Evolutionary conservation across 2,113 vertebrate species (phyloP), one percentile per base, ranked within the genome.

Genomic region (Lepus timidus): DNA sequence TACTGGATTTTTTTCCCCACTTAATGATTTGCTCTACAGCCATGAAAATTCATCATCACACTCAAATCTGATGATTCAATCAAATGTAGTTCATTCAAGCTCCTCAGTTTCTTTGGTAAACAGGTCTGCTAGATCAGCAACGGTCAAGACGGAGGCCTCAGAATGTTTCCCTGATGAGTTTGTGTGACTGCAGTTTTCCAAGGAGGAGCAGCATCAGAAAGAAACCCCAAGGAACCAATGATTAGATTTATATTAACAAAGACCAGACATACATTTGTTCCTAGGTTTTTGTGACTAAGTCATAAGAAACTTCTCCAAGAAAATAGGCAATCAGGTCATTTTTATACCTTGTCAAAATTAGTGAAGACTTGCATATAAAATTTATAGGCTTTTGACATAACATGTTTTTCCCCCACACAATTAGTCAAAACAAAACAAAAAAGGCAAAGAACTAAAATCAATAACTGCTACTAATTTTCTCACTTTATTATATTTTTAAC

Each of bases 71-170:
- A 64, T 90, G 74, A 76, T 8, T 44, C 95, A 92, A 91, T 14
- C 49, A n/a, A 4, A 1, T 8, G 52, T 7, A 55, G 58, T 95
- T 99, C 96, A 99, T 90, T 99, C 99, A 74, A 99, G 98, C 85
- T 98, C 98, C 97, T 99, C 99, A 0, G 98, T 98, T 95, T 99
- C 99, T 85, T 99, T 99, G 49, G 99, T 99, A 79, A 99, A 99
- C 88, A 99, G 99, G 67, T 99, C 99, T 1, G 99, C 99, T 96
- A 99, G 98, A 94, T 99, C 99, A 19, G 99, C 99, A 65, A 99
- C 99, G 0, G 99, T 99, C 98, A 99, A 98, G 20, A 99, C 99
- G 1, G 99, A 99, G 3, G 99, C 99, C 98, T 99, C 99, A 0
- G 99, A 99, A 94, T 99, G 99, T 97, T 99, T 99, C 98, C 99